phyloP scores from a whole-genome alignment of 2,888 invertebrate species.

The Blera fallax region DNA sequence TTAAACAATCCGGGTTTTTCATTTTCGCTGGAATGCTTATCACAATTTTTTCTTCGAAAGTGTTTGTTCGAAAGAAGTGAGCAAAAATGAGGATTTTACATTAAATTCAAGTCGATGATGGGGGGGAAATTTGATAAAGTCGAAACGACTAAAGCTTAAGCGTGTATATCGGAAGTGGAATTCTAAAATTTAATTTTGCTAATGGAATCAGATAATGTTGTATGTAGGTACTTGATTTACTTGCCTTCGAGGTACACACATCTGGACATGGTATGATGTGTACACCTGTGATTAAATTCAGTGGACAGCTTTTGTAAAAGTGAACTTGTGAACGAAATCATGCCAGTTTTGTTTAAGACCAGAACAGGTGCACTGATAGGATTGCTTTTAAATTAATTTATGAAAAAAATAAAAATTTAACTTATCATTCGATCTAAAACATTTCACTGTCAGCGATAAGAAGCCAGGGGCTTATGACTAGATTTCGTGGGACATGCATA shows the following conservation, averaged over 20 bases:
- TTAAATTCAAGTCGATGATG: background rate
- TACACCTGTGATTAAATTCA: background rate
- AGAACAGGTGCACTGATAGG: background rate
- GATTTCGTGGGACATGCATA: background rate
- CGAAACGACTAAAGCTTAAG: background rate
- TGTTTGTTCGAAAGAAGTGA: background rate
- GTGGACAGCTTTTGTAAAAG: background rate
- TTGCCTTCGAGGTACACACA: background rate
- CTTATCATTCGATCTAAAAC: constrained; percentile 5
- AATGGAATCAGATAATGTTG: constrained; percentile 21
- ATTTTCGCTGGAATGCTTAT: constrained; percentile 14
- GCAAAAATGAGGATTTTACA: background rate
- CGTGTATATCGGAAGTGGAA: background rate
- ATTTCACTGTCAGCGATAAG: constrained; percentile 14
- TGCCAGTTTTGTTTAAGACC: background rate
- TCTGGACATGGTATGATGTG: background rate
- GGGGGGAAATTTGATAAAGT: background rate
- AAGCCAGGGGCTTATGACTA: background rate
- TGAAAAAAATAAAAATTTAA: background rate
- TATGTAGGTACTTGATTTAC: background rate
- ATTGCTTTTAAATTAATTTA: constrained; percentile 1
- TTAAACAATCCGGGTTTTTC: background rate
- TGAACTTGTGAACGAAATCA: background rate
- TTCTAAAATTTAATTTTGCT: constrained; percentile 7
- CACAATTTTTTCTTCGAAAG: background rate